Conservation (phyloP, 1,140 invertebrate species). For the Dermatophagoides farinae region DNA sequence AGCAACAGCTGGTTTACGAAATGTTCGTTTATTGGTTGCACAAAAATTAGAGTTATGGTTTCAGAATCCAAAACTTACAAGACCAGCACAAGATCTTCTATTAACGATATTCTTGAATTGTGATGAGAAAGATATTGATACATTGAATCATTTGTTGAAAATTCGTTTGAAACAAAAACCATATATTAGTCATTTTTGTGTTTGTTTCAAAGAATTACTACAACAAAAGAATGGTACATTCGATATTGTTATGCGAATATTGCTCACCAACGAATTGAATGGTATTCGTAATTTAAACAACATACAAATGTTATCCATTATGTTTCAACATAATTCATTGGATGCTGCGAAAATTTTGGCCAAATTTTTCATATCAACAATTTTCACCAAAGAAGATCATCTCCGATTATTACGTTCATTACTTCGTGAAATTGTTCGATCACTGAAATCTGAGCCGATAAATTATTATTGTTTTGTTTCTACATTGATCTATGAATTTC, state of each 20-base stretch:
- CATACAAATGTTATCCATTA: constrained; percentile 60
- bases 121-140: constrained; percentile 61
- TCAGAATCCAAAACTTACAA: constrained; percentile 78
- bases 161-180: constrained; percentile 82
- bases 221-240: constrained; percentile 56
- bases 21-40: constrained; percentile 58
- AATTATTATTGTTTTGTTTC: constrained; percentile 46
- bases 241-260: constrained; percentile 64
- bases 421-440: constrained; percentile 65
- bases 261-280: constrained; percentile 84
- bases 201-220: constrained; percentile 59
- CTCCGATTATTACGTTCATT: constrained; percentile 57
- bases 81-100: constrained; percentile 76
- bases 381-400: constrained; percentile 74
- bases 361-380: constrained; percentile 47
- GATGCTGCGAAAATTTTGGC: constrained; percentile 28
- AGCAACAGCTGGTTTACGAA: constrained; percentile 57
- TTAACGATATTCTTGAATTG: constrained; percentile 77
- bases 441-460: constrained; percentile 48
- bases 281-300: constrained; percentile 74
- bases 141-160: constrained; percentile 67
- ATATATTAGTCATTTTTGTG: constrained; percentile 65
- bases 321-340: constrained; percentile 47
- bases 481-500: constrained; percentile 41
- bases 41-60: constrained; percentile 76